These are phyloP conservation scores for Calameuta idolon DNA, from an alignment of 2,888 invertebrate genomes.

Conservation along the genomic window DNA sequence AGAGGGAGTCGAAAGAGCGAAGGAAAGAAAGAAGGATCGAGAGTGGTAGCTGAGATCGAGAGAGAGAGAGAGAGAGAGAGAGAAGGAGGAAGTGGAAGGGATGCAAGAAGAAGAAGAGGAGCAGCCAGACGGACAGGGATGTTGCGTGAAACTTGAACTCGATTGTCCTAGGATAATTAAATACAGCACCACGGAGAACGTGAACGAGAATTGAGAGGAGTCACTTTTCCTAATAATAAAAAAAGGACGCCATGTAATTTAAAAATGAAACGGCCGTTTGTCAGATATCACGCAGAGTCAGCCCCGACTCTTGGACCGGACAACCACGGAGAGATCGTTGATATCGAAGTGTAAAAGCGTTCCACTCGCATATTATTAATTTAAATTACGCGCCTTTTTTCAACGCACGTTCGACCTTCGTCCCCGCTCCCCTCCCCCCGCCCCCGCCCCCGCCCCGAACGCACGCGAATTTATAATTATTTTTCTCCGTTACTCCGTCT, in stretches of 20 bases:
- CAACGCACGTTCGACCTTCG: not conserved
- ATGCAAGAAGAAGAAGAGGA: constrained; percentile 11
- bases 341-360: not conserved
- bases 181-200: not conserved
- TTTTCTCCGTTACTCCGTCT: not conserved
- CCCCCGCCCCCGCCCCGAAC: too few relatives aligned
- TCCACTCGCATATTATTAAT: not conserved
- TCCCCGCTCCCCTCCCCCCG: too few relatives aligned
- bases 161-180: not conserved
- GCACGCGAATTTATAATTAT: not conserved
- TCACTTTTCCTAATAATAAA: not conserved
- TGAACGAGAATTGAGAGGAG: not conserved
- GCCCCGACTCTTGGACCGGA: too few relatives aligned
- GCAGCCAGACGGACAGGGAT: not conserved
- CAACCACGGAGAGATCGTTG: not conserved
- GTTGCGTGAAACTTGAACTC: not conserved
- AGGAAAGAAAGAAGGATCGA: constrained; percentile 12
- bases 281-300: not conserved
- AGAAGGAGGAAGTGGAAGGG: constrained; percentile 15
- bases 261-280: not conserved
- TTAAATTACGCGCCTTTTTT: not conserved
- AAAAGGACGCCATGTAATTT: not conserved
- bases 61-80: constrained; percentile 14
- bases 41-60: not conserved
- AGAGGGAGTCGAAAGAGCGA: constrained; percentile 19